Conservation (phyloP, 2,797 vertebrate genomes). For the Limosa lapponica region DNA sequence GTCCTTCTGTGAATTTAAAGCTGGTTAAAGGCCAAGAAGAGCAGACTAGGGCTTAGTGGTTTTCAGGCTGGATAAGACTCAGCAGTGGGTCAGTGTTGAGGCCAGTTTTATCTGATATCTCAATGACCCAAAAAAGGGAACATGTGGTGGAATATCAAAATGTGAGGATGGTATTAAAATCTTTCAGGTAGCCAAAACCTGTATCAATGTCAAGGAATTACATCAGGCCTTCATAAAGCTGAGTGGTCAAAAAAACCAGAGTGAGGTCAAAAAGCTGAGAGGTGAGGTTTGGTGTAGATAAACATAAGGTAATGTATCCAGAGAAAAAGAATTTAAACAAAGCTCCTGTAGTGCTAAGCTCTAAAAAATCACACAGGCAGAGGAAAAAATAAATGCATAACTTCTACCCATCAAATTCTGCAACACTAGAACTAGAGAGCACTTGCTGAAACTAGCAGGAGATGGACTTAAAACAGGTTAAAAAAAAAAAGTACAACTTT, state of each 20-base stretch:
- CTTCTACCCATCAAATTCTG: not conserved
- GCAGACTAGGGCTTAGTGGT: not conserved
- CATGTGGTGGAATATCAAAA: not conserved
- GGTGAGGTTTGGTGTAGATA: not conserved
- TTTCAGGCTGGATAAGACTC: not conserved
- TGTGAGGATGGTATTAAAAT: not conserved
- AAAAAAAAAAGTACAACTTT: not conserved
- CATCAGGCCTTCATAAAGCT: not conserved
- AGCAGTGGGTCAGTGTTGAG: not conserved
- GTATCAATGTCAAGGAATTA: not conserved
- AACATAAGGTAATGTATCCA: not conserved
- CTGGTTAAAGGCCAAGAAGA: not conserved
- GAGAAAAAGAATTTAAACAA: not conserved
- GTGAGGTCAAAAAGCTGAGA: not conserved
- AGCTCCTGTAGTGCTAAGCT: not conserved
- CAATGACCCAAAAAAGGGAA: not conserved
- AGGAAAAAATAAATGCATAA: not conserved
- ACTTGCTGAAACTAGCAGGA: not conserved
- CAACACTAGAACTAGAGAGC: not conserved
- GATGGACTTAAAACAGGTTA: not conserved
- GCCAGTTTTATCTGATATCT: not conserved
- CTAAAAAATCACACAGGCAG: not conserved
- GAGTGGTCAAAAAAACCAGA: not conserved
- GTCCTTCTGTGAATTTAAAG: not conserved
- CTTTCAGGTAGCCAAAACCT: not conserved